Evolutionary conservation across 2,797 vertebrate species (phyloP), one percentile per base, ranked within the genome.

Genomic region (Schizopygopsis pylzovi): DNA sequence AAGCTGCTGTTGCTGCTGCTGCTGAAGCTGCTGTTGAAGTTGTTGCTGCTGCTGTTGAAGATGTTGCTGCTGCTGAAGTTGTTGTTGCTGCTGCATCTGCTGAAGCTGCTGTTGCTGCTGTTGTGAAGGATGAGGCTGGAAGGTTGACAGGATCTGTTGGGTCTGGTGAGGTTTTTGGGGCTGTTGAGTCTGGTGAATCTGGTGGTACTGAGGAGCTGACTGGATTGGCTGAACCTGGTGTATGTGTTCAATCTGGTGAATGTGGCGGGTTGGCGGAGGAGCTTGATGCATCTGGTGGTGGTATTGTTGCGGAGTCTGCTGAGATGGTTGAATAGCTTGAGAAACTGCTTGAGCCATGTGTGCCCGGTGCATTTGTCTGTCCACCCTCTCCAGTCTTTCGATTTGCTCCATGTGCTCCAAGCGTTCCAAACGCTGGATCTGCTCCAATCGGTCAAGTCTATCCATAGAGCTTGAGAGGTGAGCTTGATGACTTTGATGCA

Each of bases 181-280:
- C 43, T 95, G 94, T 43, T 61, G 56, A n/a, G 25, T 92, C 12
- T 93, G 91, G 83, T 61, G 59, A n/a, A 61, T 92, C 13, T 93
- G 91, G 83, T 96, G 95, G 25, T 93, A 91, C 82, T 93, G 92
- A 80, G 93, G 93, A 56, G 92, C 89, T 63, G 94, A 92, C 88
- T 94, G 91, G 6, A 84, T 76, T 13, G 89, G 87, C 72, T 90
- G 95, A 1, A 94, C 93, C 80, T 94, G 94, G 85, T 95, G 95
- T 88, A 95, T 95, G 43, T 95, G 93, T 6, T 95, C 95, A 43
- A 95, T 95, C 87, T 95, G 95, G 76, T 93, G 95, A 78, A 94
- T 93, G 85, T 95, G 94, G 73, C 93, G 92, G 15, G 90, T 9
- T 70, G 90, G 88, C 85, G 47, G 92, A 90, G 90, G 91, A 92